Base-by-base conservation (phyloP, 2,888 invertebrate species). In the Carabus problematicus region DNA sequence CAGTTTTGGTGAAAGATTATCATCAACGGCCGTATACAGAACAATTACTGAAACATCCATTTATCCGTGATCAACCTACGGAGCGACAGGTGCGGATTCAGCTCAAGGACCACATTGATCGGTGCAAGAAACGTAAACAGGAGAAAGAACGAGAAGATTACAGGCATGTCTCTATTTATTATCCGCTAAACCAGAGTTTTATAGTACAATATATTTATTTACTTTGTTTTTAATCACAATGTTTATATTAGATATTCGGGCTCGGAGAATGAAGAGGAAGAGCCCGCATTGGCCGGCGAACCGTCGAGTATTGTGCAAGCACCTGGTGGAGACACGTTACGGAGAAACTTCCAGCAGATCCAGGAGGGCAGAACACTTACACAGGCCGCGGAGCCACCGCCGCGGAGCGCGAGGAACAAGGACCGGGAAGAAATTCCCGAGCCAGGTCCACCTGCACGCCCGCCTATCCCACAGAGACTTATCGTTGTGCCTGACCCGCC, bases 21-120 rank as follows among this genome's bases (percentile, higher is more conserved):
- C 97, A 97, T 82, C 95, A 96, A 84, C 87, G 99, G 79, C 98
- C 98, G 72, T 98, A 96, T 83, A 99, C 99, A 75, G 99, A 99
- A 83, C 95, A 97, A 82, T 88, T 99, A 74, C 85, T 99, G 74
- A 97, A 96, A 82, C 98, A 99, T 86, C 90, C 97, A 71, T 99
- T 98, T 83, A 97, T 99, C 79, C 91, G 95, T 84, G 98, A 99
- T 85, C 98, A 98, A 84, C 98, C 98, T 16, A 98, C 97, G 62
- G 99, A 99, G 84, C 86, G 98, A 76, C 97, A 98, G 86, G 97
- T 98, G 75, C 88, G 98, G 79, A 98, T 97, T 84, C 97, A 98
- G 82, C 89, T 99, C 74, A 98, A 98, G 84, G 99, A 99, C 84
- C 98, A 99, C 84, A 98, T 99, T 82, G 99, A 99, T 84, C 87